phyloP scores from a whole-genome alignment of 2,888 invertebrate genomes.

The Minunthozetes semirufus region DNA sequence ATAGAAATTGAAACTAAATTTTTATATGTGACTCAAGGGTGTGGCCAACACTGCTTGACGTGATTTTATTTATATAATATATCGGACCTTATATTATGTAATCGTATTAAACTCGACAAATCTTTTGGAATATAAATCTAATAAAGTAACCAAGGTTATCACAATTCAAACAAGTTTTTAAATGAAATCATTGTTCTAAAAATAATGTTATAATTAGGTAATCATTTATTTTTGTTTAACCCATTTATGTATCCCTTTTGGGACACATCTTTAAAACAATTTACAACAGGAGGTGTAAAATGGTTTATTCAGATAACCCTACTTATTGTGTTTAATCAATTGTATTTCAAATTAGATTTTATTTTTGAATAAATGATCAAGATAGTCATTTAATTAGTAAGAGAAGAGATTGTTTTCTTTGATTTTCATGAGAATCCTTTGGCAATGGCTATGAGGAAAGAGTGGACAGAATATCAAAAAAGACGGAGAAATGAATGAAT shows the following conservation, averaged over 20 bases:
- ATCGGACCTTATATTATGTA: not conserved
- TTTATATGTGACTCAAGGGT: slow-evolving; percentile 8
- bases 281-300: too few species aligned
- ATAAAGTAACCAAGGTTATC: not conserved
- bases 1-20: not conserved
- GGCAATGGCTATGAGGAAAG: slow-evolving; percentile 1
- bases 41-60: not conserved
- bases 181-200: not conserved
- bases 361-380: too few species aligned
- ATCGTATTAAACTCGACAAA: not conserved
- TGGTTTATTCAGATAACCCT: too few species aligned
- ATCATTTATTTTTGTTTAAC: too few species aligned
- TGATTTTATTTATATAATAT: not conserved
- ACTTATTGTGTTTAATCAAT: too few species aligned
- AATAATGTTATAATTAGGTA: too few species aligned
- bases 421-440: not conserved
- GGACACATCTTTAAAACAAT: too few species aligned
- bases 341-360: too few species aligned
- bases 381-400: not conserved
- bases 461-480: not conserved
- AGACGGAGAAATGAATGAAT: not conserved
- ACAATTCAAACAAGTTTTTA: not conserved
- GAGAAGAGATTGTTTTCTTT: not conserved
- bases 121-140: not conserved
- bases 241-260: too few species aligned